Percentiles rank a stretch among this genome's conserved stretches.
phyloP scores from a whole-genome alignment of 2,888 invertebrate species.

The Petrolisthes cinctipes region DNA sequence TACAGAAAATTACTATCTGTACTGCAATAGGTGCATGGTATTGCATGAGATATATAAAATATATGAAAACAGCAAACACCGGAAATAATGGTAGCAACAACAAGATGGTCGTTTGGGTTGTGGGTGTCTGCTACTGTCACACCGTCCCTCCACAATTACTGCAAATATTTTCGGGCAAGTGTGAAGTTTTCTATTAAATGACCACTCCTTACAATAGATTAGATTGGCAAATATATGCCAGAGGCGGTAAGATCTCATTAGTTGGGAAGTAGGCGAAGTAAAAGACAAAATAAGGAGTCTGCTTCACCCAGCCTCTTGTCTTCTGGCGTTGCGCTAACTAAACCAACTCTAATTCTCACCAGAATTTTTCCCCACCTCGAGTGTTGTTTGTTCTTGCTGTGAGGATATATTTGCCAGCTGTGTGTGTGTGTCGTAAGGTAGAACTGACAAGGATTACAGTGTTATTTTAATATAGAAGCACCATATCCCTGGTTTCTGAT shows the following conservation, averaged over 20 bases:
- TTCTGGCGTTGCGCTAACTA: background rate
- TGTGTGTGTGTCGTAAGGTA: no score
- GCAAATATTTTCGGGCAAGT: constrained; percentile 50
- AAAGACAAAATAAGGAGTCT: background rate
- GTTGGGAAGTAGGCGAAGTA: background rate
- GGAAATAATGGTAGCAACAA: background rate
- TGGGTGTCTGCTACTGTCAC: constrained; percentile 23
- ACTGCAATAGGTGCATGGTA: background rate
- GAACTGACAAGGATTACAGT: no score
- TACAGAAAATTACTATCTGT: no score
- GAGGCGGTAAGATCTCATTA: background rate
- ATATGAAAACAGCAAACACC: background rate
- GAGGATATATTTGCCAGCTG: no score
- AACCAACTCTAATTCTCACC: no score
- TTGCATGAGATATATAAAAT: background rate
- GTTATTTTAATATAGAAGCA: no score
- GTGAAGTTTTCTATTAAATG: background rate
- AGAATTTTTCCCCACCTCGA: no score
- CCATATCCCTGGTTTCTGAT: background rate
- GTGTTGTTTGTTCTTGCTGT: no score
- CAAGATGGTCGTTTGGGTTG: constrained; percentile 39
- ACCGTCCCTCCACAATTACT: constrained; percentile 18
- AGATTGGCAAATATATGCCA: background rate
- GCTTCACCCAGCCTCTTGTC: background rate
- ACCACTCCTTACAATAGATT: background rate